A percentile compares a stretch with the other conserved stretches of the same genome.
phyloP scores from a whole-genome alignment of 2,888 invertebrate species.

The Xanthia icteritia region DNA sequence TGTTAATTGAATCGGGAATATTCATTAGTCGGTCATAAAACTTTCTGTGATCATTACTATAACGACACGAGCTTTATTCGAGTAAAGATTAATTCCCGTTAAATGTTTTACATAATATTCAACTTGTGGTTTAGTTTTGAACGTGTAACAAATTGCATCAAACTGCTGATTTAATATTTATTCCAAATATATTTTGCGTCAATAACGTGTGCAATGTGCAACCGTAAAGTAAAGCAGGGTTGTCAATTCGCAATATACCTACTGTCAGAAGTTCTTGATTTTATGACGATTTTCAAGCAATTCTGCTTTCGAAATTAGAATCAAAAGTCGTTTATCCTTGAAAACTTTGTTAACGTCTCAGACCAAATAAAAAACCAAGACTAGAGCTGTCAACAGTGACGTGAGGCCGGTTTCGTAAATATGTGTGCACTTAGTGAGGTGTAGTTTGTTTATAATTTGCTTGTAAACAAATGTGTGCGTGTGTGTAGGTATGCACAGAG shows the following conservation, averaged over 20 bases:
- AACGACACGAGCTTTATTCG: conserved; percentile 44
- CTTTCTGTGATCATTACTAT: conserved; percentile 58
- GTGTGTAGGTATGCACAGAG: too few relatives aligned
- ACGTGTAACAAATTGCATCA: conserved; percentile 47
- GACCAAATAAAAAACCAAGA: too few relatives aligned
- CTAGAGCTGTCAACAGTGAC: too few relatives aligned
- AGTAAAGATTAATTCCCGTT: conserved; percentile 53
- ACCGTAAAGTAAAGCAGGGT: conserved; percentile 30
- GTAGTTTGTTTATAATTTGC: too few relatives aligned
- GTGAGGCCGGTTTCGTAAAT: too few relatives aligned
- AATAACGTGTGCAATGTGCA: conserved; percentile 66
- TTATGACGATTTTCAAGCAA: neutral
- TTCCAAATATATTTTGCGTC: conserved; percentile 69
- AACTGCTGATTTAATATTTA: conserved; percentile 51
- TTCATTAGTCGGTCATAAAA: conserved; percentile 62
- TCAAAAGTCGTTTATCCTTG: neutral
- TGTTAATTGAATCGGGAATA: conserved; percentile 71
- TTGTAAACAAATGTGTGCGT: too few relatives aligned
- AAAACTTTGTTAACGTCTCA: neutral
- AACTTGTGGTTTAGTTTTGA: conserved; percentile 39
- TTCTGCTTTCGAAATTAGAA: neutral
- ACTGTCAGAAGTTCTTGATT: neutral
- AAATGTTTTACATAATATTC: conserved; percentile 45
- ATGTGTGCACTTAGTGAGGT: too few relatives aligned
- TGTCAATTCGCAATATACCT: conserved; percentile 27